phyloP scores from a whole-genome alignment of 2,797 vertebrate species.

The Enteromius anoplus region DNA sequence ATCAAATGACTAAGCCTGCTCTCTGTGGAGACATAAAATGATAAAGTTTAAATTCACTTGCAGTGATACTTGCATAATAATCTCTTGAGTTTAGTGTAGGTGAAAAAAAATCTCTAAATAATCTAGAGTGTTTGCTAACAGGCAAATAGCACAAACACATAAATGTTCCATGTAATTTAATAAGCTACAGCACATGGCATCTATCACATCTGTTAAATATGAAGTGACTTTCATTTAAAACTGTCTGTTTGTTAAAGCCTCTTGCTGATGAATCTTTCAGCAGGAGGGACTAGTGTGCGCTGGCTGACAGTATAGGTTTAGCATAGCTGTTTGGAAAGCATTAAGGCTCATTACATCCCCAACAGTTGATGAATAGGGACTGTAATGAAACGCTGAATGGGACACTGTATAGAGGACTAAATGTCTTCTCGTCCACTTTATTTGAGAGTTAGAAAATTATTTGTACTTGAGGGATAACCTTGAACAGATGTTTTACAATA shows the following conservation, averaged over 20 bases:
- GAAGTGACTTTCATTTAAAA: slow-evolving; percentile 69
- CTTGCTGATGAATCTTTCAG: slow-evolving; percentile 73
- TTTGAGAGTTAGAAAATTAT: slow-evolving; percentile 3
- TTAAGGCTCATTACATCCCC: slow-evolving; percentile 66
- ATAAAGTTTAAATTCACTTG: not conserved
- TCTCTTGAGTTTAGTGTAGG: not conserved
- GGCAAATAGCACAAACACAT: slow-evolving; percentile 70
- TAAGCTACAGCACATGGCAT: slow-evolving; percentile 63
- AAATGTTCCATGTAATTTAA: slow-evolving; percentile 67
- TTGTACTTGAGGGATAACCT: slow-evolving; percentile 22
- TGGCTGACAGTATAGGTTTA: slow-evolving; percentile 56
- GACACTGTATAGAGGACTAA: slow-evolving; percentile 61
- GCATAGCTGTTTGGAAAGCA: slow-evolving; percentile 59
- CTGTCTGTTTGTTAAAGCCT: slow-evolving; percentile 73
- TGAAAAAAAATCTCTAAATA: not conserved
- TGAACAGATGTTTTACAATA: not conserved
- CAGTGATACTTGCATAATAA: not conserved
- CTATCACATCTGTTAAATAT: slow-evolving; percentile 70
- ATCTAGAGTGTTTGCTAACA: slow-evolving; percentile 44
- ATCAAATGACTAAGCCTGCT: not conserved
- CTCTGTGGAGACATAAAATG: not conserved
- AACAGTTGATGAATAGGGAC: slow-evolving; percentile 20
- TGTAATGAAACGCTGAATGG: slow-evolving; percentile 52
- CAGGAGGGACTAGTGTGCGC: slow-evolving; percentile 48
- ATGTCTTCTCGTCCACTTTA: slow-evolving; percentile 52